Evolutionary conservation across 2,888 invertebrate genomes (phyloP).

Genomic region (Lampropteryx suffumata): DNA sequence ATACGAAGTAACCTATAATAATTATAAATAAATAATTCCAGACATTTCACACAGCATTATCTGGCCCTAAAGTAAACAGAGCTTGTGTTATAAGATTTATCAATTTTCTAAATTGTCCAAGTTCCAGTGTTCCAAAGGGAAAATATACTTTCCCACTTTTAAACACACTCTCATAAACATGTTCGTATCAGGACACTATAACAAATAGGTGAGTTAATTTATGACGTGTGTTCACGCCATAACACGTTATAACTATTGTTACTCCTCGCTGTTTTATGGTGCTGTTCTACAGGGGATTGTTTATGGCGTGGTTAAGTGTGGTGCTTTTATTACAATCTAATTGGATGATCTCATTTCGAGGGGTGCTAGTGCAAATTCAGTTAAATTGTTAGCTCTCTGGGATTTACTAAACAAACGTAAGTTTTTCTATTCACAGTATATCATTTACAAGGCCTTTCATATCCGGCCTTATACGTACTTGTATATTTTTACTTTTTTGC

Average conservation of each 20-base stretch:
- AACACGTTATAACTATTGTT: conserved; percentile 15
- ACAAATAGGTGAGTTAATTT: conserved; percentile 25
- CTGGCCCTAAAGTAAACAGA: too few relatives aligned
- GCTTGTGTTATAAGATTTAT: too few relatives aligned
- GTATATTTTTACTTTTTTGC: too few relatives aligned
- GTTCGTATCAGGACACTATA: conserved; percentile 14
- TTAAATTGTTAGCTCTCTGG: not conserved
- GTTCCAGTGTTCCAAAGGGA: too few relatives aligned
- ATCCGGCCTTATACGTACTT: too few relatives aligned
- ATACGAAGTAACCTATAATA: too few relatives aligned
- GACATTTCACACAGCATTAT: too few relatives aligned
- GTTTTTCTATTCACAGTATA: too few relatives aligned
- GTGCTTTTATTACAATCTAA: conserved; percentile 19
- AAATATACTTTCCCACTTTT: conserved; percentile 1
- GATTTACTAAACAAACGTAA: too few relatives aligned
- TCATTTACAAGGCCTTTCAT: too few relatives aligned
- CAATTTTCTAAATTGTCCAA: too few relatives aligned
- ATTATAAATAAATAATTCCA: too few relatives aligned
- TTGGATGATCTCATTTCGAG: conserved; percentile 13
- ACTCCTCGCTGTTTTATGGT: conserved; percentile 9
- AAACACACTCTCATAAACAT: not conserved
- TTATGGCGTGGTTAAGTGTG: conserved; percentile 23
- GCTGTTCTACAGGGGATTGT: conserved; percentile 17
- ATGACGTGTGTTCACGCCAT: conserved; percentile 25
- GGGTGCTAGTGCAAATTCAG: not conserved